Conservation (phyloP, 2,797 vertebrate genomes). For the Enteromius anoplus region DNA sequence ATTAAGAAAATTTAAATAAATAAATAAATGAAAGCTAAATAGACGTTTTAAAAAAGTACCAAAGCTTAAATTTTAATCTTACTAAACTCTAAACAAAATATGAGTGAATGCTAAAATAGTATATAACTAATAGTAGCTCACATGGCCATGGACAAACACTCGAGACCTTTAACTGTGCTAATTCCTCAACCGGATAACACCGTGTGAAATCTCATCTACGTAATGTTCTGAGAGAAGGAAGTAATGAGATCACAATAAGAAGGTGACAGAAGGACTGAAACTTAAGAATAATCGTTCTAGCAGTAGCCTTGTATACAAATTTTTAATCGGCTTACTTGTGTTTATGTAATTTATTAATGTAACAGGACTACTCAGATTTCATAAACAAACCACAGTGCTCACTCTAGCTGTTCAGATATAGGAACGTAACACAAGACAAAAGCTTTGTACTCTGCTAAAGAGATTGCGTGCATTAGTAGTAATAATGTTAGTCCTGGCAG, state of each 20-base stretch:
- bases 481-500: conserved; percentile 41
- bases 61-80: no score
- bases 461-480: conserved; percentile 42
- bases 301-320: neutral
- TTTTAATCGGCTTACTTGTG: neutral
- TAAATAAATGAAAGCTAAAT: neutral
- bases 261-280: conserved; percentile 31
- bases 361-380: neutral
- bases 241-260: conserved; percentile 47
- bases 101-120: neutral
- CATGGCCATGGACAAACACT: conserved; percentile 1
- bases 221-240: conserved; percentile 42
- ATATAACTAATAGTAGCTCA: neutral
- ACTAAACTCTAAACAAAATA: neutral
- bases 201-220: conserved; percentile 41
- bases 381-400: neutral
- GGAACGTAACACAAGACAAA: neutral
- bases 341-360: neutral
- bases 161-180: conserved; percentile 30
- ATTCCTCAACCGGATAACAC: conserved; percentile 31
- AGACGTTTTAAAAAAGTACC: neutral
- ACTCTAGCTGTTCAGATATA: neutral
- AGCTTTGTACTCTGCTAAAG: neutral
- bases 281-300: conserved; percentile 51
- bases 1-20: neutral